Conservation (phyloP, 2,113 vertebrate genomes). For the Acanthochromis polyacanthus region DNA sequence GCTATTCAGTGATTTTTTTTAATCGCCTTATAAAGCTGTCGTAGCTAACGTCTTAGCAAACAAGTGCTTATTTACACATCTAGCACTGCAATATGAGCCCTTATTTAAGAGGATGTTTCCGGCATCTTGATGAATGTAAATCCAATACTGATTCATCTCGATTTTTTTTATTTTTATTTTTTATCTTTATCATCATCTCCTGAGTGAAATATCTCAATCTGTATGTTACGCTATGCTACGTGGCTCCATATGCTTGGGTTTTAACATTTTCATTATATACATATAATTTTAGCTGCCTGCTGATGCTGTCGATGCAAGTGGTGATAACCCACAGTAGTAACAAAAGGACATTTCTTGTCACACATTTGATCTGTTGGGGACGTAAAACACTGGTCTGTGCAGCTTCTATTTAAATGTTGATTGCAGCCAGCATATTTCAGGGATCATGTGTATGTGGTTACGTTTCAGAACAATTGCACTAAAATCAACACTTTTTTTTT, state of each 20-base stretch:
- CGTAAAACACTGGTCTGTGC: no score
- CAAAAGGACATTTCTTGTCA: no score
- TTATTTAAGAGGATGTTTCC: background rate
- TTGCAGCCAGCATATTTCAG: background rate
- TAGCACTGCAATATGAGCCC: no score
- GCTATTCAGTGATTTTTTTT: background rate
- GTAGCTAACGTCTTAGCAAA: background rate
- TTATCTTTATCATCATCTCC: background rate
- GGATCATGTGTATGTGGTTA: background rate
- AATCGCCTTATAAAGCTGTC: background rate
- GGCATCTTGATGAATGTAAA: background rate
- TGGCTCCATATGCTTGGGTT: no score
- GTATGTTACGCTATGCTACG: background rate
- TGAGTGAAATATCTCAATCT: background rate
- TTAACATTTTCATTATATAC: no score
- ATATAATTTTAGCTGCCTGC: no score
- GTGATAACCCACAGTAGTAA: background rate
- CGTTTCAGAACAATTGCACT: background rate
- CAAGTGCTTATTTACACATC: background rate
- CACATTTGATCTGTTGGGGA: background rate
- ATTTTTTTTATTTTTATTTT: background rate
- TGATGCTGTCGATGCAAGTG: no score
- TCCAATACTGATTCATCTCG: background rate
- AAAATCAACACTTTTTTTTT: background rate
- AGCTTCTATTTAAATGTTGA: no score